A percentile compares a stretch with the other conserved stretches of the same genome.
Evolutionary conservation across 30 jellyfish, hydroid and myxozoan species (phyloP).

Genomic region (Nemopilema nomurai): DNA sequence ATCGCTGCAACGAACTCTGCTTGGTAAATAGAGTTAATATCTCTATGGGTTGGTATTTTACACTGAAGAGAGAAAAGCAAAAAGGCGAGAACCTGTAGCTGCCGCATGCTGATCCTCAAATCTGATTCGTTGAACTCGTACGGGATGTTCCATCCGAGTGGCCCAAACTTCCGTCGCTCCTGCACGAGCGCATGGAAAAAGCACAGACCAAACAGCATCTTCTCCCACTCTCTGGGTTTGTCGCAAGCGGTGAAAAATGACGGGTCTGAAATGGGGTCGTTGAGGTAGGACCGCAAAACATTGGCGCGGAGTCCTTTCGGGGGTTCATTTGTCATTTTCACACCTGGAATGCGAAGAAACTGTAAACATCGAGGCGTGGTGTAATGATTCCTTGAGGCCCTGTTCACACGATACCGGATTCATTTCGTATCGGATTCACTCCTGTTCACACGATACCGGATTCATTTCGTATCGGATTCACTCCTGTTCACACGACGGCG

Average conservation of each 20-base stretch:
- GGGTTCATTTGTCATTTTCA: slow-evolving; percentile 98
- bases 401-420: too few species aligned
- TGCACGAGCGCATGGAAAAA: slow-evolving; percentile 98
- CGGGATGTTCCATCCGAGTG: slow-evolving; percentile 99
- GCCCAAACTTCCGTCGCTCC: slow-evolving; percentile 97
- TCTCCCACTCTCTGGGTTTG: slow-evolving; percentile 93
- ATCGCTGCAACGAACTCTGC: too few species aligned
- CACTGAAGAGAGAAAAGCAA: too few species aligned
- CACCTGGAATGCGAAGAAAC: slow-evolving; percentile 62
- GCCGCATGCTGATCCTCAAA: slow-evolving; percentile 97
- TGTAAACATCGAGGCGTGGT: not conserved
- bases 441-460: too few species aligned
- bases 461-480: too few species aligned
- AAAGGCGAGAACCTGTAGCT: slow-evolving; percentile 99
- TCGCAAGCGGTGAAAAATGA: slow-evolving; percentile 85
- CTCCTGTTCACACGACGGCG: too few species aligned
- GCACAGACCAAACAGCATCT: slow-evolving; percentile 95
- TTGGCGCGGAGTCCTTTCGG: slow-evolving; percentile 99
- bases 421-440: too few species aligned
- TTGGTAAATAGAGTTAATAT: too few species aligned
- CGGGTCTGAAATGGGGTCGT: slow-evolving; percentile 94
- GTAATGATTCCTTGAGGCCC: too few species aligned
- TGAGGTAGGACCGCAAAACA: slow-evolving; percentile 86
- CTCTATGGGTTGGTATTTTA: too few species aligned
- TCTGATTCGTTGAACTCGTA: slow-evolving; percentile 98